These are phyloP conservation scores for Bactericera cockerelli DNA, from an alignment of 1,140 invertebrate genomes.

Conservation along the genomic window DNA sequence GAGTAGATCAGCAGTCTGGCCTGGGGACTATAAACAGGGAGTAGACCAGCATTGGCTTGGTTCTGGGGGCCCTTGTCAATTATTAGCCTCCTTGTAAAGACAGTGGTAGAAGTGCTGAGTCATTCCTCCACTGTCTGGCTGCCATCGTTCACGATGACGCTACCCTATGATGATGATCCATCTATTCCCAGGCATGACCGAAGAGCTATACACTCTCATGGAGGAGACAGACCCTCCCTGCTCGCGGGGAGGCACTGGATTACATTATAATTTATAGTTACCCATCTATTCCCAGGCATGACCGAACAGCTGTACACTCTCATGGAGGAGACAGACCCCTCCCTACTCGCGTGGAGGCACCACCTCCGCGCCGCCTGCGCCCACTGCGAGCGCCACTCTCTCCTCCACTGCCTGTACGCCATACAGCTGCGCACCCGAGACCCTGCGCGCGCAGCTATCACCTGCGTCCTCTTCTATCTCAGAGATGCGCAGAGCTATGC, in stretches of 20 bases:
- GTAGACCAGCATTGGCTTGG: too few species aligned
- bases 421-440: conserved; percentile 50
- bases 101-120: too few species aligned
- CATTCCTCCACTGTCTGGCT: too few species aligned
- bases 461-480: conserved; percentile 51
- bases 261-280: conserved; percentile 4
- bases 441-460: conserved; percentile 51
- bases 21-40: too few species aligned
- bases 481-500: conserved; percentile 36
- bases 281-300: not conserved
- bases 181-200: not conserved
- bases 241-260: too few species aligned
- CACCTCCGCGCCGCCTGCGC: conserved; percentile 47
- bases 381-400: conserved; percentile 42
- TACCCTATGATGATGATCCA: too few species aligned
- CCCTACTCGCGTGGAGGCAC: conserved; percentile 20
- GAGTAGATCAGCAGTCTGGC: too few species aligned
- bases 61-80: too few species aligned
- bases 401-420: conserved; percentile 47
- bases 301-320: conserved; percentile 7
- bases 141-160: too few species aligned
- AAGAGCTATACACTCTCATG: conserved; percentile 9
- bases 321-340: conserved; percentile 5
- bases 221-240: not conserved
- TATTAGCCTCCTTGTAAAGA: too few species aligned